Evolutionary conservation across 2,888 invertebrate genomes (phyloP), one percentile per base, ranked within the genome.

Genomic region (Chrysotoxum bicinctum): DNA sequence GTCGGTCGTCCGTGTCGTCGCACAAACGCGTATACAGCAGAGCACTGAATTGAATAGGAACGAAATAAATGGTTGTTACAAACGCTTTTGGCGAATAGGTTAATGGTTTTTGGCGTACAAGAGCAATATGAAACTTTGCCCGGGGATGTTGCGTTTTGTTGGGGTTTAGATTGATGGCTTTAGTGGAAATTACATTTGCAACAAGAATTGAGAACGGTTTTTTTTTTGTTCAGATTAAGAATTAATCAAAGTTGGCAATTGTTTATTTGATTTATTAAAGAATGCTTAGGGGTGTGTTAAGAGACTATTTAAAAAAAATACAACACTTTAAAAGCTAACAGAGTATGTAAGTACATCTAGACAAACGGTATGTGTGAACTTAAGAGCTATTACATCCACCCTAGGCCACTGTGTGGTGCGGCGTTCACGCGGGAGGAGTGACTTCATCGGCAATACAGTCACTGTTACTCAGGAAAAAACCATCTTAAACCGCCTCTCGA

Each of bases 51-150:
- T 52, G 12, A 76, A 77, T 81, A 66, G 40, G 40, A 50, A 37
- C 23, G 19, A 60, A 77, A 74, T 79, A 78, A 83, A 79, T 83
- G 50, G 64, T 43, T 60, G 60, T 64, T 45, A 45, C 48, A 23
- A 58, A 35, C 56, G 64, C 68, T 76, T 60, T 52, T 52, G 70
- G 77, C 62, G 54, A 73, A 48, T 37, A 21, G 35, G 35, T 35
- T 58, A 73, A 58, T 73, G 40, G 40, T 40, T 45, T 74, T 73
- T 73, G 40, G 64, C 50, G n/a, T 21, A 50, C 50, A 21, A 21
- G 32, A 12, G 35, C 66, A 66, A 50, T 66, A 50, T 23, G 6
- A 50, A 50, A 35, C 21, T 0, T 35, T 10, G 50, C 66, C 14
- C 10, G 16, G 35, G 66, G 66, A 35, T 66, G 66, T 66, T 66